Conservation (phyloP, 2,113 vertebrate species). For the Myxocyprinus asiaticus region DNA sequence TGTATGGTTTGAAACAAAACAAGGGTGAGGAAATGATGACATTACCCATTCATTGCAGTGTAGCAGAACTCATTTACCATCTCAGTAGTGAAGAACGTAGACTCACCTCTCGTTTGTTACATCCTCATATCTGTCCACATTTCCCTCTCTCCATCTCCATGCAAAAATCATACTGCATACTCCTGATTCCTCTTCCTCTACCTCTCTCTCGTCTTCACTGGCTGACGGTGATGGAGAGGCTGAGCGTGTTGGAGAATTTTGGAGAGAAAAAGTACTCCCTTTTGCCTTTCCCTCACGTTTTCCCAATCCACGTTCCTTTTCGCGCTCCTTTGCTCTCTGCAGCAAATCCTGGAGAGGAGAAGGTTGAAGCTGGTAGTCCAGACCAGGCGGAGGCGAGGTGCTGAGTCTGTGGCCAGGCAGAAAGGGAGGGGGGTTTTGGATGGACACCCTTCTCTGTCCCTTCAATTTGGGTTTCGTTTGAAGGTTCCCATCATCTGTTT, state of each 20-base stretch:
- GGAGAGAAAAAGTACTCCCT: neutral
- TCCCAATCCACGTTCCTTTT: slow-evolving; percentile 40
- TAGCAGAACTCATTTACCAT: too few relatives aligned
- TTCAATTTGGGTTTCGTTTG: slow-evolving; percentile 53
- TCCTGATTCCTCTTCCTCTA: slow-evolving; percentile 60
- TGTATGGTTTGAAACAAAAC: too few relatives aligned
- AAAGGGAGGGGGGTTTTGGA: neutral
- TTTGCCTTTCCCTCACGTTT: slow-evolving; percentile 39
- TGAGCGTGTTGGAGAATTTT: slow-evolving; percentile 48
- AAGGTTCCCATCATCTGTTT: slow-evolving; percentile 14
- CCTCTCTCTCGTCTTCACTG: slow-evolving; percentile 60
- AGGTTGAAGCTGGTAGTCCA: neutral
- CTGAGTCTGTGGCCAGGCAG: slow-evolving; percentile 39
- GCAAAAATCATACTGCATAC: slow-evolving; percentile 52
- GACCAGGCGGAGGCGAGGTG: neutral
- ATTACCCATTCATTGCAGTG: too few relatives aligned
- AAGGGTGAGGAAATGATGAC: too few relatives aligned
- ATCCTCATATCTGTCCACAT: slow-evolving; percentile 56
- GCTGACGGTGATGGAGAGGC: slow-evolving; percentile 48
- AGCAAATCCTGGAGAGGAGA: slow-evolving; percentile 65
- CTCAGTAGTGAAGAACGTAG: neutral
- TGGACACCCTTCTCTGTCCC: slow-evolving; percentile 64
- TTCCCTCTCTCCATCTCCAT: too few relatives aligned
- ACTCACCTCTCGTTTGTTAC: slow-evolving; percentile 67
- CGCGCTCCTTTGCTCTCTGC: slow-evolving; percentile 64